Conservation (phyloP, 2,113 vertebrate species). For the Pedetes capensis region DNA sequence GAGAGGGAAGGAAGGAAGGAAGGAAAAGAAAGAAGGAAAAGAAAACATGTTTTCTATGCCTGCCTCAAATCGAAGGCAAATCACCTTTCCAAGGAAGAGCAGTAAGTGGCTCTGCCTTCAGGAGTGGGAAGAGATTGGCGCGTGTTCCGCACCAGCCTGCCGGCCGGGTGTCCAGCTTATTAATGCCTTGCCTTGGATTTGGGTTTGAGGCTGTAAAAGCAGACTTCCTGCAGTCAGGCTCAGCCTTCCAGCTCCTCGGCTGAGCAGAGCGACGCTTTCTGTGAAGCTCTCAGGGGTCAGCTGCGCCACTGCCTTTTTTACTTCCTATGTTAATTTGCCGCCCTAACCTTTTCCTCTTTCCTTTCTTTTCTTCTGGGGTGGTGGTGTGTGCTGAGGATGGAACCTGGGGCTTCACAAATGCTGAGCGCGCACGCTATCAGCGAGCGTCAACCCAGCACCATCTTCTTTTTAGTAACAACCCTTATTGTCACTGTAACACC, state of each 20-base stretch:
- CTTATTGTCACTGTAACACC: not conserved
- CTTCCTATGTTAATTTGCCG: not conserved
- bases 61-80: not conserved
- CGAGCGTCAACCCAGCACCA: too few relatives aligned
- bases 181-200: not conserved
- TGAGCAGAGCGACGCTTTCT: not conserved
- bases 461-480: not conserved
- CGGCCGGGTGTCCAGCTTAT: not conserved
- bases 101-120: not conserved
- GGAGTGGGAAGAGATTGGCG: not conserved
- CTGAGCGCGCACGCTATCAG: too few relatives aligned
- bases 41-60: not conserved
- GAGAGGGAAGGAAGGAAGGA: too few relatives aligned
- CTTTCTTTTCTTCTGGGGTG: not conserved
- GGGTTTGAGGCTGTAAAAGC: not conserved
- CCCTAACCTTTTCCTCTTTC: not conserved
- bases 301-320: too few relatives aligned
- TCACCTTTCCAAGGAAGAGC: not conserved
- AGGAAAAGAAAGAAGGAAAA: too few relatives aligned
- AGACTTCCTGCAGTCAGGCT: not conserved
- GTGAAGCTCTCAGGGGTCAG: accelerated
- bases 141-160: not conserved
- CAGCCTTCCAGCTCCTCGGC: not conserved
- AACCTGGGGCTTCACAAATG: too few relatives aligned
- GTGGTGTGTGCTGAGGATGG: not conserved